Conservation (phyloP, 1,140 invertebrate species). For the Saccostrea cuccullata region DNA sequence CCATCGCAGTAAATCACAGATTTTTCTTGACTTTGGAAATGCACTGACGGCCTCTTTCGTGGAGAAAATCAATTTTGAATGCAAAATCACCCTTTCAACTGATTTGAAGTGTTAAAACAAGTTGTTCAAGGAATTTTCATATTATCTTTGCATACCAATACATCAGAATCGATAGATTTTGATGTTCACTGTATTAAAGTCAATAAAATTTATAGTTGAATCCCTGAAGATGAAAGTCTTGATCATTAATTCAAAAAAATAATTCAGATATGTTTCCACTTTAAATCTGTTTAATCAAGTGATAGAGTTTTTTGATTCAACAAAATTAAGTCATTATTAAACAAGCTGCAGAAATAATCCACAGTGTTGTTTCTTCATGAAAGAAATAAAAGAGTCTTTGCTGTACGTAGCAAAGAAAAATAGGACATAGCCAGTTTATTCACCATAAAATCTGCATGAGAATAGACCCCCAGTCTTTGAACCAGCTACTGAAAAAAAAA, state of each 20-base stretch:
- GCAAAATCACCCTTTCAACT: slow-evolving; percentile 16
- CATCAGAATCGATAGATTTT: neutral
- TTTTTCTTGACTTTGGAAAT: neutral
- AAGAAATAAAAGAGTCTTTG: neutral
- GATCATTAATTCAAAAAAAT: neutral
- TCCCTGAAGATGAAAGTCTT: slow-evolving; percentile 1
- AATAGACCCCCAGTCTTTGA: neutral
- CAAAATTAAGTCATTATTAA: neutral
- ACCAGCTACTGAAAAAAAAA: neutral
- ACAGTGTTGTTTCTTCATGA: neutral
- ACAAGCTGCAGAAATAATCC: neutral
- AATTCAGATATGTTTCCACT: neutral
- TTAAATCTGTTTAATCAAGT: neutral
- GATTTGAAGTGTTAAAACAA: neutral
- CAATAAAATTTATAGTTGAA: neutral
- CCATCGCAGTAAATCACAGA: slow-evolving; percentile 28
- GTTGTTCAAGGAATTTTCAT: slow-evolving; percentile 28
- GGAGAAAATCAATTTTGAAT: slow-evolving; percentile 32
- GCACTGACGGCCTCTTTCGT: neutral
- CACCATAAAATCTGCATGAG: slow-evolving; percentile 27
- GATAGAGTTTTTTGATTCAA: neutral
- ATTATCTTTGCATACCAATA: slow-evolving; percentile 4
- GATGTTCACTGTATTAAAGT: neutral
- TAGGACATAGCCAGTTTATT: slow-evolving; percentile 12
- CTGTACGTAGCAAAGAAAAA: neutral